Conservation (phyloP, 2,797 vertebrate species). For the Lophotriccus pileatus region DNA sequence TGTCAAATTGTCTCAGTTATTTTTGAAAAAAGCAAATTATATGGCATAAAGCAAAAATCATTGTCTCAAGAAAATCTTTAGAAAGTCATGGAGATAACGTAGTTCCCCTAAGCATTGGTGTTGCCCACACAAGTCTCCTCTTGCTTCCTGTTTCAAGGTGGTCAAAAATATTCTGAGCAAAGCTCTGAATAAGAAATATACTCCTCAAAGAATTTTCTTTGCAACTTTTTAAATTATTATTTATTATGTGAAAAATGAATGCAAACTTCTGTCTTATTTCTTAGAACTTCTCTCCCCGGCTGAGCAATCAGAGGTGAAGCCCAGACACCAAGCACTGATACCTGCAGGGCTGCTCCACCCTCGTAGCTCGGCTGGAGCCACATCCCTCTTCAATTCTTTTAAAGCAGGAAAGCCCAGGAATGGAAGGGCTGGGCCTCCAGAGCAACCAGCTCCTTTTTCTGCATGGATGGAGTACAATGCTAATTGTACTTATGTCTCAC, state of each 20-base stretch:
- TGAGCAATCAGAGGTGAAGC: background rate
- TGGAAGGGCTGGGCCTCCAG: background rate
- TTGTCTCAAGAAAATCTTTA: background rate
- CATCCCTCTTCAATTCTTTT: background rate
- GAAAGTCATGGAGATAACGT: background rate
- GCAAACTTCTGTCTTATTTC: background rate
- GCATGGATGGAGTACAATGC: background rate
- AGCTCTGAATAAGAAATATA: background rate
- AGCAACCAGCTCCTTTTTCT: background rate
- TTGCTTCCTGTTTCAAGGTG: background rate
- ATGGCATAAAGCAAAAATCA: background rate
- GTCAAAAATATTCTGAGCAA: background rate
- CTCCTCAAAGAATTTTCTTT: background rate
- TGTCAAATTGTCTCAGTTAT: background rate
- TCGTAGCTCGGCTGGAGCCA: background rate
- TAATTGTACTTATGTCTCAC: rapidly evolving
- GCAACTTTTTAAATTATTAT: too few species aligned
- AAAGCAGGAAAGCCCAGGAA: background rate
- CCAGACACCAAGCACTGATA: background rate
- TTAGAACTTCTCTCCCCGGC: background rate
- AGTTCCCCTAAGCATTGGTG: background rate
- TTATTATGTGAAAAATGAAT: background rate
- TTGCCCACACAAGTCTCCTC: background rate
- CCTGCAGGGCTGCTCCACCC: background rate
- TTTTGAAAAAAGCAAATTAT: background rate